These are phyloP conservation scores for Trichomalopsis sarcophagae DNA, from an alignment of 1,140 invertebrate species.

Conservation along the genomic window DNA sequence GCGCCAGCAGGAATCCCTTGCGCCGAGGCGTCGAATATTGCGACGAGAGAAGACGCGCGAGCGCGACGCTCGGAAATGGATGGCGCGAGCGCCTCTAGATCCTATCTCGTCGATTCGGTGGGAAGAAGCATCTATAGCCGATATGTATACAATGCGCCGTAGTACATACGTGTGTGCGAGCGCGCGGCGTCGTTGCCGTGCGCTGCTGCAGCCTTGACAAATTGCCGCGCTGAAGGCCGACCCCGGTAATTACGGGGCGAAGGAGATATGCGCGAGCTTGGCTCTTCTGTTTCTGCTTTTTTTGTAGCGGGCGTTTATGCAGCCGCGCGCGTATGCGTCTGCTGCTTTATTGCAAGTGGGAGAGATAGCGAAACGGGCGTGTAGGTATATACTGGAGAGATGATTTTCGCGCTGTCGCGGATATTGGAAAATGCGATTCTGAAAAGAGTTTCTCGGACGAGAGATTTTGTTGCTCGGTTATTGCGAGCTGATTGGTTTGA, in stretches of 20 bases:
- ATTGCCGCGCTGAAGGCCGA: slow-evolving; percentile 73
- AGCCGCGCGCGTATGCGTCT: neutral
- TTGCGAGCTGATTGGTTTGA: neutral
- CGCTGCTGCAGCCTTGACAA: slow-evolving; percentile 72
- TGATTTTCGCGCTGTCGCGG: slow-evolving; percentile 31
- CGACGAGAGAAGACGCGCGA: slow-evolving; percentile 9
- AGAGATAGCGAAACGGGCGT: neutral
- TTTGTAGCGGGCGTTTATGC: slow-evolving; percentile 6
- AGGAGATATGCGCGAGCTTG: slow-evolving; percentile 31
- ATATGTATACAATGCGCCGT: slow-evolving; percentile 28
- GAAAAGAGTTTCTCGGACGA: neutral
- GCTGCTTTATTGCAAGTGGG: neutral
- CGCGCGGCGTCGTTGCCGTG: slow-evolving; percentile 65
- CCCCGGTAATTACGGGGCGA: slow-evolving; percentile 72
- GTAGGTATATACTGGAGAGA: slow-evolving; percentile 29
- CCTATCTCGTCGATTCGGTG: slow-evolving; percentile 46
- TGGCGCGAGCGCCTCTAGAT: slow-evolving; percentile 45
- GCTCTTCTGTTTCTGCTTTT: slow-evolving; percentile 6
- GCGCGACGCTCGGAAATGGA: slow-evolving; percentile 36
- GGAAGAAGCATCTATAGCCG: slow-evolving; percentile 46
- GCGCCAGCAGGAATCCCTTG: slow-evolving; percentile 39
- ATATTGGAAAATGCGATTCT: slow-evolving; percentile 23
- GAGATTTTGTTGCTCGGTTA: neutral
- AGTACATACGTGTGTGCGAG: slow-evolving; percentile 25
- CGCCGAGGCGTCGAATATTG: slow-evolving; percentile 37